Conservation (phyloP, 2,113 vertebrate species). For the Nycticebus coucang region DNA sequence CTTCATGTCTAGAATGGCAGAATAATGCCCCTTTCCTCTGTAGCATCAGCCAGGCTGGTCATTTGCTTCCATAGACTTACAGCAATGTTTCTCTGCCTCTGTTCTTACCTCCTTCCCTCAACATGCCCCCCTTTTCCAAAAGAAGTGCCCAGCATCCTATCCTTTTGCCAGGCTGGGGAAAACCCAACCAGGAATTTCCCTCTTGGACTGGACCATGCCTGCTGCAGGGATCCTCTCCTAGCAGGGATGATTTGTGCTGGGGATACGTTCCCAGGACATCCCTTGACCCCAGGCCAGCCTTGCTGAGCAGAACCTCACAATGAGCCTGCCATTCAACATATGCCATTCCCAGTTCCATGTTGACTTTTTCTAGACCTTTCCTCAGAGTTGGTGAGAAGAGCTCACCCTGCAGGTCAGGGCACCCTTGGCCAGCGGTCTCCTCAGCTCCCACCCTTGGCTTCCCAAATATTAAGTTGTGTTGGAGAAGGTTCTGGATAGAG, state of each 20-base stretch:
- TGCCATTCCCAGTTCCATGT: not conserved
- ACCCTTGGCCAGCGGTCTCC: not conserved
- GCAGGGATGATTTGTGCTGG: not conserved
- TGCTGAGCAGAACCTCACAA: not conserved
- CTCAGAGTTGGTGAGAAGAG: not conserved
- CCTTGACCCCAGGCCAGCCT: not conserved
- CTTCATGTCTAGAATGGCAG: not conserved
- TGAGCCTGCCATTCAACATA: not conserved
- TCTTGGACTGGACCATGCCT: not conserved
- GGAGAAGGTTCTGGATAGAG: not conserved
- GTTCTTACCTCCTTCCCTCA: not conserved
- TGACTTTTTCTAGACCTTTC: not conserved
- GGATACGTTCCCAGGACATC: not conserved
- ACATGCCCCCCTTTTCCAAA: not conserved
- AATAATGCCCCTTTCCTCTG: not conserved
- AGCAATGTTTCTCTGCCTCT: not conserved
- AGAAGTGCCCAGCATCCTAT: not conserved
- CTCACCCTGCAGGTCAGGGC: not conserved
- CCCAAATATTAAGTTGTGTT: not conserved
- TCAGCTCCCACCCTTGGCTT: not conserved
- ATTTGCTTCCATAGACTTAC: not conserved
- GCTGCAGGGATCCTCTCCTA: not conserved
- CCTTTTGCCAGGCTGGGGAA: not conserved
- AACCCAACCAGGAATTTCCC: not conserved
- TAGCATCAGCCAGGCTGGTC: not conserved